These are phyloP conservation scores for Manis crassicaudata DNA, from an alignment of 2,797 vertebrate genomes.

Conservation along the genomic window DNA sequence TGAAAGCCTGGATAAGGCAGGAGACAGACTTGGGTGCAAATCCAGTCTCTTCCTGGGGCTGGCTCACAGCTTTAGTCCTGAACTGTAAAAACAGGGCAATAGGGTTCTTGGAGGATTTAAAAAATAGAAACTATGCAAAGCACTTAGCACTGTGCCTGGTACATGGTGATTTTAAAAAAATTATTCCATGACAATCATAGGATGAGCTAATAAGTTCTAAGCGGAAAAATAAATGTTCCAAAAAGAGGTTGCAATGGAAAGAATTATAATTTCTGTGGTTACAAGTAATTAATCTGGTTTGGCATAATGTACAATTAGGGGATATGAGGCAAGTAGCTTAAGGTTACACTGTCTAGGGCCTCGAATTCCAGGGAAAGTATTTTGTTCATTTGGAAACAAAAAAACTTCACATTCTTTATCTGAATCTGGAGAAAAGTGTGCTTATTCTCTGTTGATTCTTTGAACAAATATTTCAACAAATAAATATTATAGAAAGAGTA, in stretches of 20 bases:
- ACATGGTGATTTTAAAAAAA: neutral
- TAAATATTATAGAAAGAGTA: neutral
- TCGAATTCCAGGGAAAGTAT: neutral
- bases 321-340: neutral
- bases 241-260: constrained; percentile 6
- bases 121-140: neutral
- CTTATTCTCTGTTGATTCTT: neutral
- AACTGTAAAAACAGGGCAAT: neutral
- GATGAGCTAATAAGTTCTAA: constrained; percentile 25
- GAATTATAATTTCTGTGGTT: neutral
- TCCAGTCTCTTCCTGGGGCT: neutral
- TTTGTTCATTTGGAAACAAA: constrained; percentile 8
- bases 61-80: neutral
- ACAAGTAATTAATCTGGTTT: neutral
- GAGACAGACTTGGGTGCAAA: neutral
- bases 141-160: neutral
- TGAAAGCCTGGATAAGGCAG: neutral
- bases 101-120: neutral
- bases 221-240: neutral
- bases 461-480: neutral
- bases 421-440: neutral
- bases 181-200: neutral
- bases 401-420: neutral
- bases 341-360: neutral
- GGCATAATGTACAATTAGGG: neutral